phyloP scores from a whole-genome alignment of 1,140 invertebrate species.

The Brachionus manjavacas region DNA sequence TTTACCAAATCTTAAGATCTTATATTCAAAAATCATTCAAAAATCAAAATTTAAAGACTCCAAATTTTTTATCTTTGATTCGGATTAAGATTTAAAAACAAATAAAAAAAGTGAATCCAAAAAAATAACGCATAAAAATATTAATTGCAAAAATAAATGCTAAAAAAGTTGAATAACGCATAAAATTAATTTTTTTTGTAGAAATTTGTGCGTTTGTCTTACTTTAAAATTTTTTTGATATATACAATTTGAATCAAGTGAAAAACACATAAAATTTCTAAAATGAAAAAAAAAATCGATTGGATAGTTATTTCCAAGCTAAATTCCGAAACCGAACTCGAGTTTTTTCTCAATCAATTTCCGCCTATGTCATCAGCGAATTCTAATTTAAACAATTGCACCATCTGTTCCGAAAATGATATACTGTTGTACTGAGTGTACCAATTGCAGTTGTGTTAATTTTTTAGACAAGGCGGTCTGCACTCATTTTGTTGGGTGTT shows the following conservation, averaged over 20 bases:
- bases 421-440: not conserved
- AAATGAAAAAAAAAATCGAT: slow-evolving; percentile 1
- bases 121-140: not conserved
- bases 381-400: slow-evolving; percentile 1
- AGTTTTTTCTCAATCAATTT: slow-evolving; percentile 7
- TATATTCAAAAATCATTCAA: too few species aligned
- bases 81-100: not conserved
- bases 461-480: too few species aligned
- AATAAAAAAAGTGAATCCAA: not conserved
- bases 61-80: too few species aligned
- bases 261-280: not conserved
- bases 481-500: too few species aligned
- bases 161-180: not conserved
- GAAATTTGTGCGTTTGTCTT: not conserved
- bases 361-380: not conserved
- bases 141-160: not conserved
- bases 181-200: not conserved
- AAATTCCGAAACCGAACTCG: not conserved
- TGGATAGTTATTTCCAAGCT: not conserved
- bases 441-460: too few species aligned
- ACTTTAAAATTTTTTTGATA: not conserved
- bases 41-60: too few species aligned
- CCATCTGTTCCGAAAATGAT: not conserved
- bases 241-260: not conserved
- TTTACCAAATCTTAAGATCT: too few species aligned